Conservation (phyloP, 23 tunicate genomes). For the Diplosoma virens region DNA sequence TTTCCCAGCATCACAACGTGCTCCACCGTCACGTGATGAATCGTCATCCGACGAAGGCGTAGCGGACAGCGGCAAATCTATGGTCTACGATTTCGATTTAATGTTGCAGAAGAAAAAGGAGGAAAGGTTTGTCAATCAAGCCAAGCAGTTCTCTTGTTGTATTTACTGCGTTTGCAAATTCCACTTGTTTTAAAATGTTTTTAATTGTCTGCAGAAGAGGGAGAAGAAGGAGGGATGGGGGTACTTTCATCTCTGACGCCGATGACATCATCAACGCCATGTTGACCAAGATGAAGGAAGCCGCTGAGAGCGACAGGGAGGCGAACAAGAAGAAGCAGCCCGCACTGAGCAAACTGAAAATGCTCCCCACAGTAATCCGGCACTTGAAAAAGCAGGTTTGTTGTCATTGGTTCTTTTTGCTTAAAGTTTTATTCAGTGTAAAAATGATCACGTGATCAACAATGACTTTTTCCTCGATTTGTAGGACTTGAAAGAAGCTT, state of each 20-base stretch:
- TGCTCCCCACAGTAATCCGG: constrained; percentile 65
- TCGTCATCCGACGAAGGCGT: constrained; percentile 64
- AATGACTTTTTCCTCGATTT: no score
- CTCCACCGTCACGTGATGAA: background rate
- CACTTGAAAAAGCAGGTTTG: constrained; percentile 92
- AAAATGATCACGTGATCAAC: no score
- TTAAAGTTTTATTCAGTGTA: no score
- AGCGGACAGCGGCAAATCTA: constrained; percentile 15
- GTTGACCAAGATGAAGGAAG: constrained; percentile 93
- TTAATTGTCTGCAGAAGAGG: constrained; percentile 33
- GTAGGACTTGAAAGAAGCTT: constrained; percentile 89
- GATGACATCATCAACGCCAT: constrained; percentile 97
- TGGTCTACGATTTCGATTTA: constrained; percentile 84
- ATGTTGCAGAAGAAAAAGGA: constrained; percentile 86
- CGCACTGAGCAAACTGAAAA: constrained; percentile 66
- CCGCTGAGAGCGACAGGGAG: constrained; percentile 89
- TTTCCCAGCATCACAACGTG: background rate
- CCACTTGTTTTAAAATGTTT: background rate
- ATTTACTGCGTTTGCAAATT: no score
- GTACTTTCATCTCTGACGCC: constrained; percentile 85
- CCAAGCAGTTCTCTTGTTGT: no score
- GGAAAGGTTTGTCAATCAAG: no score
- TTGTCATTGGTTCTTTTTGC: no score
- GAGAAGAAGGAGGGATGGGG: constrained; percentile 64
- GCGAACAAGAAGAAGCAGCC: constrained; percentile 60